Conservation (phyloP, 2,797 vertebrate species). For the Darevskia mixta region DNA sequence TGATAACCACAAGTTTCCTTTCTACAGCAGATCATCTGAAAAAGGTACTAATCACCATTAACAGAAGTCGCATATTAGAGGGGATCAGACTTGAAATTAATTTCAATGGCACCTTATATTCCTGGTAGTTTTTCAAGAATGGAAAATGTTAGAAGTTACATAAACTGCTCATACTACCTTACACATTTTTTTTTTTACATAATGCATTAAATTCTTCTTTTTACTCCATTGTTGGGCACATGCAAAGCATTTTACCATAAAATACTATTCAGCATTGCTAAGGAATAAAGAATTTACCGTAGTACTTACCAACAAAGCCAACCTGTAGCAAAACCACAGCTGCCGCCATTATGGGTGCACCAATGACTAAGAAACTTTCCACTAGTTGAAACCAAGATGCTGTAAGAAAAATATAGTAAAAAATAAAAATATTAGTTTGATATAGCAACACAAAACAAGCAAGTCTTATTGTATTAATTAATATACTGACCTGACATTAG, state of each 20-base stretch:
- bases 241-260: conserved; percentile 13
- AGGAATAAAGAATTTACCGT: conserved; percentile 23
- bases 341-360: conserved; percentile 68
- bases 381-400: conserved; percentile 74
- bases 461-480: not conserved
- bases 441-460: not conserved
- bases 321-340: conserved; percentile 75
- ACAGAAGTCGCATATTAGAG: not conserved
- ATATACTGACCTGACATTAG: no score
- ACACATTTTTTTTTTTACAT: not conserved
- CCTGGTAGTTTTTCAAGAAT: not conserved
- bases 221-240: conserved; percentile 4
- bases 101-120: not conserved
- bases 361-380: conserved; percentile 74
- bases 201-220: not conserved
- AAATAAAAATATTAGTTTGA: not conserved
- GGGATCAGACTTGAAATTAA: conserved; percentile 8
- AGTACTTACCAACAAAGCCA: conserved; percentile 77
- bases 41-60: not conserved
- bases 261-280: conserved; percentile 21
- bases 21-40: not conserved
- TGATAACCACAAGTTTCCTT: conserved; percentile 11
- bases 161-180: not conserved
- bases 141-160: not conserved
- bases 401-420: conserved; percentile 52